Conservation (phyloP, 2,797 vertebrate genomes). For the Pseudomugil gertrudae region DNA sequence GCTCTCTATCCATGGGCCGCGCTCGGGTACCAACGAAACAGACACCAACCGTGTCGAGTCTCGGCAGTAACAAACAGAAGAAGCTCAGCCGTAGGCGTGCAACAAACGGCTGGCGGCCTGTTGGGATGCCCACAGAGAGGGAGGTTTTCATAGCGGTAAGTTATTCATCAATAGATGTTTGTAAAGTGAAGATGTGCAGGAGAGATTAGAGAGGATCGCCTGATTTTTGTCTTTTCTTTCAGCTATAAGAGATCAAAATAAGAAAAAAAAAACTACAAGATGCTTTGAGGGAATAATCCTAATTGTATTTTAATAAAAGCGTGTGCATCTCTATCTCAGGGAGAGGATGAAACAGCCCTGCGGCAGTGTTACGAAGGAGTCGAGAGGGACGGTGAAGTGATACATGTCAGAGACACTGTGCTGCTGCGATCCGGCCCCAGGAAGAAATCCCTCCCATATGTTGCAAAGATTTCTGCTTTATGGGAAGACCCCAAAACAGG, state of each 20-base stretch:
- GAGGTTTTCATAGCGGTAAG: slow-evolving; percentile 96
- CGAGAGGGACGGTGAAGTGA: slow-evolving; percentile 93
- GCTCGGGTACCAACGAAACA: slow-evolving; percentile 84
- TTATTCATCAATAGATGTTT: slow-evolving; percentile 39
- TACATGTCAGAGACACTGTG: slow-evolving; percentile 93
- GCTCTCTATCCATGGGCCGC: slow-evolving; percentile 86
- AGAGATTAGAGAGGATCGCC: slow-evolving; percentile 9
- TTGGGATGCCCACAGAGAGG: slow-evolving; percentile 91
- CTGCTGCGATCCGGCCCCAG: slow-evolving; percentile 94
- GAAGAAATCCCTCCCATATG: slow-evolving; percentile 96
- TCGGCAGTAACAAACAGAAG: slow-evolving; percentile 88
- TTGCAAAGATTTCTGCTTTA: slow-evolving; percentile 97
- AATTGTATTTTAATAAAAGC: slow-evolving; percentile 1
- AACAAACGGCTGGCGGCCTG: slow-evolving; percentile 96
- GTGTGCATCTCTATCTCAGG: slow-evolving; percentile 75
- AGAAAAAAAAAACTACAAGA: not conserved
- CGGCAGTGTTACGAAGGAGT: slow-evolving; percentile 97
- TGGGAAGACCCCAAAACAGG: slow-evolving; percentile 99
- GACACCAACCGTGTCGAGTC: slow-evolving; percentile 72
- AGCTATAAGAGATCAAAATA: slow-evolving; percentile 7
- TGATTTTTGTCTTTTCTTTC: not conserved
- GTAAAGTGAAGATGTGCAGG: slow-evolving; percentile 1
- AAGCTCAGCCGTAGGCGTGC: slow-evolving; percentile 86
- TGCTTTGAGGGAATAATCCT: not conserved
- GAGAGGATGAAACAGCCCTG: slow-evolving; percentile 91